Percentiles rank a stretch among this genome's conserved stretches.
Evolutionary conservation across 2,113 vertebrate genomes (phyloP).

Genomic region (Delphinus delphis): DNA sequence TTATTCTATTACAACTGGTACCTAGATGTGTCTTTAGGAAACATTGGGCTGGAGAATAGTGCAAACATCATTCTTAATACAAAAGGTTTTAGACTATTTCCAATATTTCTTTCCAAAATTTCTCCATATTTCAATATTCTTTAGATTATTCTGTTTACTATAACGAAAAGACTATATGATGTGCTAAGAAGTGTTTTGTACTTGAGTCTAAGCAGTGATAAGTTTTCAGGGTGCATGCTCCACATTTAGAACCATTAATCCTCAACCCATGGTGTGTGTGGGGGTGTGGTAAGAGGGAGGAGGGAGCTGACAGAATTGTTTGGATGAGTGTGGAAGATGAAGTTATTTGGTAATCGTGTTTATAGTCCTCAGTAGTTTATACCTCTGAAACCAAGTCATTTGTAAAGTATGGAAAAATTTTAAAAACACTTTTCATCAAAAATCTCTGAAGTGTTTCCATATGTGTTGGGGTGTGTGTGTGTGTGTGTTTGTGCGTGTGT

Average conservation of each 20-base stretch:
- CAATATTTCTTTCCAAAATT: background rate
- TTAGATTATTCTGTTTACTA: background rate
- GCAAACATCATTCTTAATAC: background rate
- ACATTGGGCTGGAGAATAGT: background rate
- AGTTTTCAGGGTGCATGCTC: background rate
- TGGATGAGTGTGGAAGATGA: background rate
- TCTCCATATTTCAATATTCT: background rate
- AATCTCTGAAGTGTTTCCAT: background rate
- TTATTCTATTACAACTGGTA: background rate
- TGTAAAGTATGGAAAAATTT: background rate
- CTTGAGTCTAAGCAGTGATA: background rate
- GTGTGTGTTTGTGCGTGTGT: background rate
- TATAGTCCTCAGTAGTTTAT: background rate
- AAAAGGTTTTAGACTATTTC: background rate
- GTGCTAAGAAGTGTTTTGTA: background rate
- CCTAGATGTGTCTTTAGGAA: background rate
- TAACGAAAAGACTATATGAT: background rate
- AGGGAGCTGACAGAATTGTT: background rate
- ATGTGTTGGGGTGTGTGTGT: too few species aligned
- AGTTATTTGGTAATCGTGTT: background rate
- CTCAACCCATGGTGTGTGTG: background rate
- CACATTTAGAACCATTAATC: background rate
- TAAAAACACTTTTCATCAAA: background rate
- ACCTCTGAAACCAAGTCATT: background rate
- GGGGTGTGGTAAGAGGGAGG: rapidly evolving